These are phyloP conservation scores for Podarcis raffonei DNA, from an alignment of 2,113 vertebrate genomes.

Conservation along the genomic window DNA sequence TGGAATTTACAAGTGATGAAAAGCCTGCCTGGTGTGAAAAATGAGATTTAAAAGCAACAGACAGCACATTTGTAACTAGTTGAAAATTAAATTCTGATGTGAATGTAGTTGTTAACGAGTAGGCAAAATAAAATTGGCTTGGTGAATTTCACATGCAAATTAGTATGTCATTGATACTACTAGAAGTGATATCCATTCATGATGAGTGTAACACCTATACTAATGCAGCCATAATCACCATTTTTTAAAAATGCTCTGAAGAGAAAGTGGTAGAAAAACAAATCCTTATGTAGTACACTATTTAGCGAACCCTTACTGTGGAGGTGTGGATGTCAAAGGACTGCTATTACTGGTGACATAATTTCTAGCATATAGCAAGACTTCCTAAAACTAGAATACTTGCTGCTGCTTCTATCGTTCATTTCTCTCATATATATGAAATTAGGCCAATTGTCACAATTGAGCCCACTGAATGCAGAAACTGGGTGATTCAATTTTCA, in stretches of 20 bases:
- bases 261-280: neutral
- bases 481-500: neutral
- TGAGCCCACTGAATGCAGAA: neutral
- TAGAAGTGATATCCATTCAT: neutral
- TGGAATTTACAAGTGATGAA: neutral
- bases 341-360: neutral
- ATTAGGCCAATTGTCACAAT: neutral
- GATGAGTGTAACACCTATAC: neutral
- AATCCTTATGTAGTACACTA: neutral
- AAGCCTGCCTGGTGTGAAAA: slow-evolving; percentile 10
- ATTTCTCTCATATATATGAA: neutral
- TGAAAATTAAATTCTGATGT: neutral
- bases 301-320: neutral
- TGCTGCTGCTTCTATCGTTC: neutral
- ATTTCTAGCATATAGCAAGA: neutral
- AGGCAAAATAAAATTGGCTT: slow-evolving; percentile 18
- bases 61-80: neutral
- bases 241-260: neutral
- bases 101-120: slow-evolving; percentile 21
- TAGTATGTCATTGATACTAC: neutral
- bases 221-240: neutral
- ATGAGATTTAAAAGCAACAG: neutral
- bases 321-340: neutral
- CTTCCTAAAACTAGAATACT: neutral
- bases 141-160: neutral